Evolutionary conservation across 2,797 vertebrate species (phyloP).

Genomic region (Hyperoplus immaculatus): DNA sequence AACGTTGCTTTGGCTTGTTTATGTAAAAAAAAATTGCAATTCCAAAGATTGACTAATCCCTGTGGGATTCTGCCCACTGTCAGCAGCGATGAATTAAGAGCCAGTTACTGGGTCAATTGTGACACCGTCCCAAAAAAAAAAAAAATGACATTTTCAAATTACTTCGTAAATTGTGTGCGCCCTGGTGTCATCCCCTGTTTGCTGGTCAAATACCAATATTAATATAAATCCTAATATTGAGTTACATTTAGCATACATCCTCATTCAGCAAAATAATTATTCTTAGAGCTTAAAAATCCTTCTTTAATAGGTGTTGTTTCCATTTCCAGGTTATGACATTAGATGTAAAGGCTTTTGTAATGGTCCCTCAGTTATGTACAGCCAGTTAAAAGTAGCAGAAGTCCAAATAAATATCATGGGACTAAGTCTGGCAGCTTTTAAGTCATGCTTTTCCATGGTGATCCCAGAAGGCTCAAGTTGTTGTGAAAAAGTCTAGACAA

Average conservation of each 20-base stretch:
- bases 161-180: constrained; percentile 42
- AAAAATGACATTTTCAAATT: constrained; percentile 40
- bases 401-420: not conserved
- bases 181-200: constrained; percentile 11
- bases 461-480: constrained; percentile 10
- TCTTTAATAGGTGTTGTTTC: not conserved
- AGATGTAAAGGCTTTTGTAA: not conserved
- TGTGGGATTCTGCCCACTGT: constrained; percentile 42
- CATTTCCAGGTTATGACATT: not conserved
- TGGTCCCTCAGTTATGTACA: not conserved
- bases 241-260: not conserved
- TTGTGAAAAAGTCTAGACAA: not conserved
- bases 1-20: not conserved
- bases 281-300: not conserved
- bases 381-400: not conserved
- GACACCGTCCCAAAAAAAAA: constrained; percentile 10
- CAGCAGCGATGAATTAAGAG: constrained; percentile 65
- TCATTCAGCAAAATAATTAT: constrained; percentile 14
- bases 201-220: constrained; percentile 17
- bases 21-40: constrained; percentile 7
- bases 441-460: constrained; percentile 9
- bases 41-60: constrained; percentile 25
- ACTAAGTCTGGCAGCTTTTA: constrained; percentile 11
- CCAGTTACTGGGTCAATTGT: constrained; percentile 42
- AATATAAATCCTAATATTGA: constrained; percentile 3